Percentiles rank a stretch among this genome's conserved stretches.
These are phyloP conservation scores for Leontopithecus rosalia DNA, from an alignment of 2,797 vertebrate genomes.

Conservation along the genomic window DNA sequence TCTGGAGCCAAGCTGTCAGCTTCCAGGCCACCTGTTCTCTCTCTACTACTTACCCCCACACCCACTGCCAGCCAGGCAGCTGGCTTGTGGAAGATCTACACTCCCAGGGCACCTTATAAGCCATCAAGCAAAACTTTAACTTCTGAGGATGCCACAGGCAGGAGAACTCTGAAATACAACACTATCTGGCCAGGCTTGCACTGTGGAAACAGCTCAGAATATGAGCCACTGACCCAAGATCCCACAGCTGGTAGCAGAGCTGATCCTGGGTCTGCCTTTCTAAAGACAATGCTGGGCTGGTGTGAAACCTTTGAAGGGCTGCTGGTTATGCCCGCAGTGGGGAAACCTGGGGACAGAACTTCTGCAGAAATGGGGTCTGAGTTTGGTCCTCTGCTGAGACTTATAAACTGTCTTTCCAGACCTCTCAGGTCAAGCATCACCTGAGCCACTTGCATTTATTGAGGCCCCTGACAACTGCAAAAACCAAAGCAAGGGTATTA, in stretches of 20 bases:
- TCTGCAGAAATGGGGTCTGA: not conserved
- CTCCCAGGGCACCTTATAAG: not conserved
- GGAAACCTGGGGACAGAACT: not conserved
- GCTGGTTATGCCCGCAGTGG: not conserved
- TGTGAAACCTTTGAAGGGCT: not conserved
- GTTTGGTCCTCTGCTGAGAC: not conserved
- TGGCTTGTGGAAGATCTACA: not conserved
- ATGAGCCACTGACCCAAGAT: not conserved
- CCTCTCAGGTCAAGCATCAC: not conserved
- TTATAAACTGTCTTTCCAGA: not conserved
- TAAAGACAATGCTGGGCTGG: not conserved
- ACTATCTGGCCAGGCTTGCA: not conserved
- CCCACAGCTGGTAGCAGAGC: not conserved
- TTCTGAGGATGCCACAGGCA: not conserved
- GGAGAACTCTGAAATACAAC: not conserved
- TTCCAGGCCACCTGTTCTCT: not conserved
- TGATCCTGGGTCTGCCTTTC: not conserved
- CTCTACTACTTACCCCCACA: not conserved
- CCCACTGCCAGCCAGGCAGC: not conserved
- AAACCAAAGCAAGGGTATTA: not conserved
- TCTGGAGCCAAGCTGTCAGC: not conserved
- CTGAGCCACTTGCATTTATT: not conserved
- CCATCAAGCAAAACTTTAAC: not conserved
- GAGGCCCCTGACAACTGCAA: not conserved
- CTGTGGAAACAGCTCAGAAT: not conserved